These are phyloP conservation scores for Chelonus formosanus DNA, from an alignment of 2,888 invertebrate species.

Conservation along the genomic window DNA sequence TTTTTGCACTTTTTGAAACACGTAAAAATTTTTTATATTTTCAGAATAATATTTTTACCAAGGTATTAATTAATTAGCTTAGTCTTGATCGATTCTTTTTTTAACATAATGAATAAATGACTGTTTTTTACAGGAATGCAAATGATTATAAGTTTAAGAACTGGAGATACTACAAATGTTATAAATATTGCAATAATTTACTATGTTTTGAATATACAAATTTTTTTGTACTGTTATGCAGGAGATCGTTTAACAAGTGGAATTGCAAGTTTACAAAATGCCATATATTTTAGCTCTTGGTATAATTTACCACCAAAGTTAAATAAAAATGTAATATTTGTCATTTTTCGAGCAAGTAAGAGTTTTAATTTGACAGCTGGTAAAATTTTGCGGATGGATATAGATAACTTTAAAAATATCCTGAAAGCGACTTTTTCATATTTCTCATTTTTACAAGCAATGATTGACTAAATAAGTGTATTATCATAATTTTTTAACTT, in stretches of 20 bases:
- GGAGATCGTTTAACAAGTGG: constrained; percentile 39
- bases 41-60: no score
- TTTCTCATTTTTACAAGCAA: constrained; percentile 35
- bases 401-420: constrained; percentile 38
- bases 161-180: constrained; percentile 27
- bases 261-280: constrained; percentile 28
- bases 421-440: constrained; percentile 34
- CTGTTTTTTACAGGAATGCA: constrained; percentile 16
- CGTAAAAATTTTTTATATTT: no score
- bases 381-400: constrained; percentile 37
- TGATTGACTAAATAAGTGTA: background rate
- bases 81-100: no score
- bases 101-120: no score
- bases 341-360: constrained; percentile 36
- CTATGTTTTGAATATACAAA: constrained; percentile 33
- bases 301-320: constrained; percentile 32
- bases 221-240: constrained; percentile 41
- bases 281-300: constrained; percentile 38
- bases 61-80: no score
- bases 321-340: constrained; percentile 34
- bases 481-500: no score
- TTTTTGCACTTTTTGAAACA: no score
- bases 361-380: constrained; percentile 38
- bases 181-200: constrained; percentile 36
- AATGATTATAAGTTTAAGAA: constrained; percentile 36